A percentile compares a stretch with the other conserved stretches of the same genome.
phyloP scores from a whole-genome alignment of 2,888 invertebrate species.

The Drosophila fungiperda region DNA sequence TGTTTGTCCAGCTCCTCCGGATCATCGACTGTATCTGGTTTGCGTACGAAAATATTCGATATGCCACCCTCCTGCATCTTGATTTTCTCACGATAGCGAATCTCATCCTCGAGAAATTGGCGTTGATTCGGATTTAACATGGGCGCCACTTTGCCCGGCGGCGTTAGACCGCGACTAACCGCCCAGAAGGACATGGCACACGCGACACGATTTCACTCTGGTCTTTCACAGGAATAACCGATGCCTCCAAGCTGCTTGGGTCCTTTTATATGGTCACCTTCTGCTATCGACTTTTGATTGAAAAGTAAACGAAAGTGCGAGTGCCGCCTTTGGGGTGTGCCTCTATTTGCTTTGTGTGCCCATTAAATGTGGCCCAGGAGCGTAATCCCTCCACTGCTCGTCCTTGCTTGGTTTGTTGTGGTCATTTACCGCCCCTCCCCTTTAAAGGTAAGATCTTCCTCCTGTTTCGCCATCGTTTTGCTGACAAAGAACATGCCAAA shows the following conservation, averaged over 20 bases:
- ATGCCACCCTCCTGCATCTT: conserved; percentile 68
- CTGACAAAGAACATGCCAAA: conserved; percentile 64
- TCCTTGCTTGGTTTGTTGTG: conserved; percentile 51
- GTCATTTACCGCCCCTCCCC: conserved; percentile 48
- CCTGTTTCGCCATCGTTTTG: conserved; percentile 47
- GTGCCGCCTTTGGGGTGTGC: conserved; percentile 57
- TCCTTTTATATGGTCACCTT: conserved; percentile 45
- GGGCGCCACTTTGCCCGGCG: conserved; percentile 76
- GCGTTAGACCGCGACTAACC: conserved; percentile 67
- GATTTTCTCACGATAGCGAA: conserved; percentile 81
- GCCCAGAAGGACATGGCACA: conserved; percentile 82
- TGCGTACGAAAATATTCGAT: conserved; percentile 80
- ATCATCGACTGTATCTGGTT: conserved; percentile 85
- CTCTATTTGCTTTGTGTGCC: conserved; percentile 57
- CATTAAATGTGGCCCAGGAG: conserved; percentile 63
- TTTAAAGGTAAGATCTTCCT: background rate
- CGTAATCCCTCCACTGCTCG: background rate
- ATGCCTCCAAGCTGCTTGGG: conserved; percentile 10
- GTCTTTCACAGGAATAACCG: conserved; percentile 9
- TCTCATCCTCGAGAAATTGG: conserved; percentile 84
- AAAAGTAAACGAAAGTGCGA: conserved; percentile 70
- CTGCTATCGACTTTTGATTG: conserved; percentile 78
- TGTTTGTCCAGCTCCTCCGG: conserved; percentile 88
- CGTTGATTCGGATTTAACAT: conserved; percentile 85
- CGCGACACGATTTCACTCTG: conserved; percentile 20